Conservation (phyloP, 2,888 invertebrate genomes). For the Eremobia ochroleuca region DNA sequence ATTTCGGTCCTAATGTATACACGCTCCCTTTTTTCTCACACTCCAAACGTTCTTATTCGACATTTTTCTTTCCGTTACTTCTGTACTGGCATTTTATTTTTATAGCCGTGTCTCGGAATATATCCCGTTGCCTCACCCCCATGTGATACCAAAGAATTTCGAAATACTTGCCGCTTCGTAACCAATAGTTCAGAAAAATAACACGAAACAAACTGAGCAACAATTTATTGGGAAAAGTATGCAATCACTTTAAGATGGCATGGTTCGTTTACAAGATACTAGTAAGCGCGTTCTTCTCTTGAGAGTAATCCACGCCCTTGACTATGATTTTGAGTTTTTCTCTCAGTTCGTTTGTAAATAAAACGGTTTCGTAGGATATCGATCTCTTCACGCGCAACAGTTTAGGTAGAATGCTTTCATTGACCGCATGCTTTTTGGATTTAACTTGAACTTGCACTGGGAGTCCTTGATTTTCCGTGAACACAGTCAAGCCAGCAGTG, state of each 20-base stretch:
- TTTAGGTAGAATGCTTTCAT: conserved; percentile 75
- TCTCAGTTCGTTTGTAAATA: conserved; percentile 81
- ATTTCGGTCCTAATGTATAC: conserved; percentile 73
- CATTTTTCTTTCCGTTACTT: conserved; percentile 79
- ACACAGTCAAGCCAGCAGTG: conserved; percentile 74
- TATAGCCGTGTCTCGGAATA: conserved; percentile 82
- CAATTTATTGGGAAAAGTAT: conserved; percentile 68
- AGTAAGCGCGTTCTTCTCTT: conserved; percentile 69
- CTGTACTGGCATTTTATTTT: conserved; percentile 83
- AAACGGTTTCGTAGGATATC: conserved; percentile 82
- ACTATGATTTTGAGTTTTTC: conserved; percentile 78
- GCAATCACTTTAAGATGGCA: conserved; percentile 35
- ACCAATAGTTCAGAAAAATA: conserved; percentile 67
- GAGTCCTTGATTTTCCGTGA: conserved; percentile 68
- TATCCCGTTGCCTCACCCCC: conserved; percentile 75
- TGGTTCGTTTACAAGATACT: conserved; percentile 71
- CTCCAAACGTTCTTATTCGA: conserved; percentile 79
- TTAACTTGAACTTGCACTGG: conserved; percentile 50
- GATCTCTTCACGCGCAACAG: conserved; percentile 81
- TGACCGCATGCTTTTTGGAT: conserved; percentile 51
- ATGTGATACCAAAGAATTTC: conserved; percentile 78
- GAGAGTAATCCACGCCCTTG: conserved; percentile 71
- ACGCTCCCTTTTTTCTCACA: conserved; percentile 72
- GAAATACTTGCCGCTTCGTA: conserved; percentile 75
- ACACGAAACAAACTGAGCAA: conserved; percentile 67